phyloP scores from a whole-genome alignment of 1,140 invertebrate genomes.

The Ips typographus region DNA sequence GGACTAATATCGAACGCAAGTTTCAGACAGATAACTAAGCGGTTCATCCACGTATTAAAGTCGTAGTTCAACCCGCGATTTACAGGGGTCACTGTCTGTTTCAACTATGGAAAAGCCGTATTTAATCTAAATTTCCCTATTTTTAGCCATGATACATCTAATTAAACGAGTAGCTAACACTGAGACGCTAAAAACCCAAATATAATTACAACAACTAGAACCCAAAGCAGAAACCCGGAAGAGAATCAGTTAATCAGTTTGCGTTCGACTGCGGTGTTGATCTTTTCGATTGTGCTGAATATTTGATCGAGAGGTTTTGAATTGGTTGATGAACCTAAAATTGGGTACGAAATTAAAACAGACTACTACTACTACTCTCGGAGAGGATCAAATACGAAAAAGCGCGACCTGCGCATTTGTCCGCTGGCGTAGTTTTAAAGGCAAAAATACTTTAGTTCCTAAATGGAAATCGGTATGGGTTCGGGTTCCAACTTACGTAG shows the following conservation, averaged over 20 bases:
- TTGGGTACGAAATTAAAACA: not conserved
- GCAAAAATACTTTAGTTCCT: constrained; percentile 12
- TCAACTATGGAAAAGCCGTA: not conserved
- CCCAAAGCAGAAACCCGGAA: not conserved
- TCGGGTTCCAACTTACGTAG: constrained; percentile 5
- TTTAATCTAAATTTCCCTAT: constrained; percentile 5
- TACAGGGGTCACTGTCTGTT: not conserved
- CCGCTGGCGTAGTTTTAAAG: not conserved
- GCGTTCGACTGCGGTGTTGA: not conserved
- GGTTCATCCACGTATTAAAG: no score
- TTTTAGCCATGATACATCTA: constrained; percentile 11
- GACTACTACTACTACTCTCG: not conserved
- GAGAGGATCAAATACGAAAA: not conserved
- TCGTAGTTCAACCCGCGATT: not conserved
- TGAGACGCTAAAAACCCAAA: not conserved
- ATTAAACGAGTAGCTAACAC: not conserved
- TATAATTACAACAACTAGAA: not conserved
- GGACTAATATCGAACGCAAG: not conserved
- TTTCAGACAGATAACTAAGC: not conserved
- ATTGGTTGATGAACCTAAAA: not conserved
- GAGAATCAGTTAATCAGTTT: not conserved
- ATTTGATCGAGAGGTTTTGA: not conserved
- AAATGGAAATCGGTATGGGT: constrained; percentile 13
- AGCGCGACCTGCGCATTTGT: constrained; percentile 5
- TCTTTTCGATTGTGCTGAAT: not conserved